Percentiles rank a stretch among this genome's conserved stretches.
These are phyloP conservation scores for Cepaea nemoralis DNA, from an alignment of 1,140 invertebrate species.

Conservation along the genomic window DNA sequence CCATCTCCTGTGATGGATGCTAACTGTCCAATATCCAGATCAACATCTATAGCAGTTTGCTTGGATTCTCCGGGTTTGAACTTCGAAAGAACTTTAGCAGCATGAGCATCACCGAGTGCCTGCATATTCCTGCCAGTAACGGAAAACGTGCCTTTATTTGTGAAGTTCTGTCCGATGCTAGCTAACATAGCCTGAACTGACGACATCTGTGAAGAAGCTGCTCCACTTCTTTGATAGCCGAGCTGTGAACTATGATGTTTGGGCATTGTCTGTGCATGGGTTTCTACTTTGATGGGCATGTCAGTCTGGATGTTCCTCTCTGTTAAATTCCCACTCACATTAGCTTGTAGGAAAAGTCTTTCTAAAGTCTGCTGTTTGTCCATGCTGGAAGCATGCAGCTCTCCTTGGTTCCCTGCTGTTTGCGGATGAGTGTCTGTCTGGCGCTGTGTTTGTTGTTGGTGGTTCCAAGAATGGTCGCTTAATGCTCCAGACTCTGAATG, in stretches of 20 bases:
- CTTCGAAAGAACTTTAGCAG: background rate
- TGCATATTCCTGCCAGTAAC: background rate
- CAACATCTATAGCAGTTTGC: conserved; percentile 26
- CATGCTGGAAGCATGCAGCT: background rate
- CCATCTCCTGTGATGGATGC: conserved; percentile 23
- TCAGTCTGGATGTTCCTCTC: conserved; percentile 4
- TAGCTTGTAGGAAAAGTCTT: conserved; percentile 14
- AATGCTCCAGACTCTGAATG: background rate
- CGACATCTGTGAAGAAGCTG: background rate
- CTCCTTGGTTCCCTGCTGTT: background rate
- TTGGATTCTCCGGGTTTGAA: conserved; percentile 19
- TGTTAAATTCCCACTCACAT: background rate
- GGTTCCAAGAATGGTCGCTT: background rate
- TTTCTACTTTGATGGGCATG: background rate
- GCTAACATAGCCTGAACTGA: background rate
- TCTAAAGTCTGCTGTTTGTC: conserved; percentile 18
- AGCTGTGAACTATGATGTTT: background rate
- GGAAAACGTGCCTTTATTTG: background rate
- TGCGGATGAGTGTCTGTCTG: background rate
- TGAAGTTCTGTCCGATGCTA: background rate
- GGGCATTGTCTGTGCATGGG: background rate
- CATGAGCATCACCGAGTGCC: background rate
- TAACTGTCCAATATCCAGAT: conserved; percentile 32
- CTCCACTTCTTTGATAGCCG: background rate
- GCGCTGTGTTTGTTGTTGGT: background rate